Evolutionary conservation across 2,797 vertebrate species (phyloP).

Genomic region (Sorex maritimensis): DNA sequence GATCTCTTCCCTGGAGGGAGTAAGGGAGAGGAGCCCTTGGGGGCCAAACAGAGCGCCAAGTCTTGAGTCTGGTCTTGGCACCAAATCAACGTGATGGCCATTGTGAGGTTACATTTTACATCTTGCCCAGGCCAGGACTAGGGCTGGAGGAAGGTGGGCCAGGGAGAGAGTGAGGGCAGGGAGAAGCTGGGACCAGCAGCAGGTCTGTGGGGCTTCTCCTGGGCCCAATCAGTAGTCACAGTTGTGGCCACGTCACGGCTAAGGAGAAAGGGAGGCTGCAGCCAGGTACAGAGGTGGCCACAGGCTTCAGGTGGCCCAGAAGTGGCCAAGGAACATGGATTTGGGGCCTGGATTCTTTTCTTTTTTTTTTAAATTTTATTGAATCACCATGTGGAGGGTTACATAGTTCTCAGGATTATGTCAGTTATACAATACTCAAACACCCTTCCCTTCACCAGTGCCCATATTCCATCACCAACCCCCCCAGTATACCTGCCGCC

Average conservation of each 20-base stretch:
- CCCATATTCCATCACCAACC: too few species aligned
- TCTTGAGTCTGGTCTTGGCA: background rate
- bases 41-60: background rate
- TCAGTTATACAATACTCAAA: too few species aligned
- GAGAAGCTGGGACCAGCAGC: background rate
- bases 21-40: background rate
- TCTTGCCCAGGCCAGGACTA: background rate
- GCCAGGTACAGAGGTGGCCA: background rate
- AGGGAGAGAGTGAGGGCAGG: fast-evolving
- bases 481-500: too few species aligned
- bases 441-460: too few species aligned
- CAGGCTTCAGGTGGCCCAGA: background rate
- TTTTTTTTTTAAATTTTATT: too few species aligned
- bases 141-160: background rate
- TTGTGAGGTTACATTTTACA: background rate
- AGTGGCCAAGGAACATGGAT: too few species aligned
- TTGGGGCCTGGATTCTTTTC: background rate
- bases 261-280: background rate
- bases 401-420: too few species aligned
- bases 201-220: too few species aligned
- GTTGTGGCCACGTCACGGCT: background rate
- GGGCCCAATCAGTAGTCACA: background rate
- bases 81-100: background rate
- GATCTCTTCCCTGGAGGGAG: background rate
- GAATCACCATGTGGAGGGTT: too few species aligned